Conservation (phyloP, 2,888 invertebrate species). For the Dione juno region DNA sequence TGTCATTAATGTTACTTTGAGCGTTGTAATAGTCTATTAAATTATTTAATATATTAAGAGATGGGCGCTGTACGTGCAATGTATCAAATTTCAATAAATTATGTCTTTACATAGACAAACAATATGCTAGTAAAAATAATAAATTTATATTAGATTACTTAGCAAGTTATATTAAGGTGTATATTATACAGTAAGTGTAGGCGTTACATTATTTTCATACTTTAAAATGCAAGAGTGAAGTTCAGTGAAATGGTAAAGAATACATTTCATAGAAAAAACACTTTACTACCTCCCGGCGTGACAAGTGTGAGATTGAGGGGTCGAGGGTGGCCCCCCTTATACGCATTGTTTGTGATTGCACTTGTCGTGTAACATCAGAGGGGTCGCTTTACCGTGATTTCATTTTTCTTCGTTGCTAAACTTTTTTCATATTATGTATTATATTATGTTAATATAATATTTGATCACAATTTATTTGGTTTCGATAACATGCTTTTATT, state of each 20-base stretch:
- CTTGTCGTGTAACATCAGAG: conserved; percentile 57
- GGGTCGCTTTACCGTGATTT: conserved; percentile 43
- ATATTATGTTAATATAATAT: not conserved
- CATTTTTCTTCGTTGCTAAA: conserved; percentile 1
- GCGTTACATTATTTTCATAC: conserved; percentile 62
- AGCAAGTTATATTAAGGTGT: no score
- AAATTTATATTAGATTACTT: no score
- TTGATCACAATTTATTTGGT: not conserved
- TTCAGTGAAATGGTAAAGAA: conserved; percentile 40
- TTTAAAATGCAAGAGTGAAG: conserved; percentile 60
- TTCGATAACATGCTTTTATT: no score
- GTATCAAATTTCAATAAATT: not conserved
- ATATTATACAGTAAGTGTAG: no score
- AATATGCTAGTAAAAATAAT: no score
- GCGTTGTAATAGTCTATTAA: not conserved
- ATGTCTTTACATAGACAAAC: not conserved
- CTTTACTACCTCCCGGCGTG: conserved; percentile 65
- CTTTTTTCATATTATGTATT: not conserved
- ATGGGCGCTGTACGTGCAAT: not conserved
- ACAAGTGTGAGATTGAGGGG: conserved; percentile 72
- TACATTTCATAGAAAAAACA: conserved; percentile 43
- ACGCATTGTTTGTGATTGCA: conserved; percentile 62
- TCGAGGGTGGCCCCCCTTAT: conserved; percentile 54
- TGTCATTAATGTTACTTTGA: conserved; percentile 51
- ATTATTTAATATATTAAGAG: not conserved